Base-by-base conservation (phyloP, 2,113 vertebrate genomes). In the Siphamia tubifer region DNA sequence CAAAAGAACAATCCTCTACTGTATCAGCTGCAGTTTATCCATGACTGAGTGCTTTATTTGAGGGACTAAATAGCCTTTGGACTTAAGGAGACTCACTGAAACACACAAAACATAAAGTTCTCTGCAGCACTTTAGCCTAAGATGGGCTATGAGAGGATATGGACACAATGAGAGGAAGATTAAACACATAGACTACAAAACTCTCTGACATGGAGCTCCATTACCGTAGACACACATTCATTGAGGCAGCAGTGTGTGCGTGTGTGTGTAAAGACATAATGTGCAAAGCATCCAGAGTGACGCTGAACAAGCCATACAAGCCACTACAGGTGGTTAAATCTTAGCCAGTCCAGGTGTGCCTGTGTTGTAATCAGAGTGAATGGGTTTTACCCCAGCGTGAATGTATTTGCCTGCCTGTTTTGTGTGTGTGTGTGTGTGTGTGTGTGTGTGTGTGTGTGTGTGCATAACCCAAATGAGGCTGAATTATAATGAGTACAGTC, bases 111-210 rank as follows among this genome's bases (percentile, higher is more conserved):
- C 27, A 57, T 19, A 30, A 30, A 23, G 38, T 67, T 86, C 73
- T 93, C 88, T 90, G 91, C 93, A 94, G 95, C 95, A 97, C 96
- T 97, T 96, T 96, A 98, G 67, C 79, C 63, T 65, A 67, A 83
- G 53, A 79, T 39, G 69, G 72, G 85, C 77, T 56, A 38, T 20
- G 66, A 81, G 49, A 36, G 67, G 55, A 74, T 19, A 62, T 9
- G 45, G 81, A 84, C 77, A 45, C 49, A 79, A 68, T 66, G 60
- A 75, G 74, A 63, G 77, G 65, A 55, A 20, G 61, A 67, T 24
- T 35, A 40, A 51, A 68, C 35, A 42, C 49, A 51, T 35, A 40
- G 55, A 16, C 10, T 36, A 27, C n/a, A 58, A 53, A 15, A 47
- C n/a, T 30, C 13, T 19, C 40, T 5, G 11, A 44, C 28, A 27